These are phyloP conservation scores for Epinephelus malabaricus DNA, from an alignment of 2,797 vertebrate species.

Conservation along the genomic window DNA sequence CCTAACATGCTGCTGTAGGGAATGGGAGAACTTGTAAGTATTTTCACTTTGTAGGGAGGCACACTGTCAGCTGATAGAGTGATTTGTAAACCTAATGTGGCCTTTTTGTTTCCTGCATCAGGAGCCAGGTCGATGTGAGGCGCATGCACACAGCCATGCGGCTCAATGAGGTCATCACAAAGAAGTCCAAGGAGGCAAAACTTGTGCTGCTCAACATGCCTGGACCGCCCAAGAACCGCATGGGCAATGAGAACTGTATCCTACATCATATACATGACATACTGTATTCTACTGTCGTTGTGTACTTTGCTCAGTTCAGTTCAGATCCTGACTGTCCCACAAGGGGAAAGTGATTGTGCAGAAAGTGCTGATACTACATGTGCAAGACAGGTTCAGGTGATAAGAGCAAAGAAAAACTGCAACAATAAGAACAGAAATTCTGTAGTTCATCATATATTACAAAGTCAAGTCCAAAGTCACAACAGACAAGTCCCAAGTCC, in stretches of 20 bases:
- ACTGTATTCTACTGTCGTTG: background rate
- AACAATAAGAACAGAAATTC: background rate
- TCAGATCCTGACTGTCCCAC: background rate
- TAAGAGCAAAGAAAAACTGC: background rate
- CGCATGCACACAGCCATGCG: conserved; percentile 97
- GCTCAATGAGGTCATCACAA: conserved; percentile 95
- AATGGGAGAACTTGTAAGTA: conserved; percentile 99
- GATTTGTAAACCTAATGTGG: conserved; percentile 15
- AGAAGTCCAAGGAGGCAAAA: conserved; percentile 96
- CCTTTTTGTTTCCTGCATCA: conserved; percentile 64
- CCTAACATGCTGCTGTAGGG: conserved; percentile 89
- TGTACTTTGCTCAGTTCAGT: background rate
- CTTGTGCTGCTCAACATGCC: conserved; percentile 99
- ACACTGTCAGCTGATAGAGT: background rate
- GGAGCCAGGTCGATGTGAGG: conserved; percentile 94
- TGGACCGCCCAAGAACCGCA: conserved; percentile 94
- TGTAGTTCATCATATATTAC: background rate
- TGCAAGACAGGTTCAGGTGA: background rate
- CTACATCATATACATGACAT: conserved; percentile 32
- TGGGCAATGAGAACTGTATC: conserved; percentile 98
- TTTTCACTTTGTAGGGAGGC: background rate
- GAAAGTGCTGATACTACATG: background rate
- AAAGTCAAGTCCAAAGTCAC: too few species aligned
- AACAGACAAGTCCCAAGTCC: too few species aligned
- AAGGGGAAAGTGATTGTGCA: background rate